These are phyloP conservation scores for Hydrolagus affinis DNA, from an alignment of 2,113 vertebrate species.

Conservation along the genomic window DNA sequence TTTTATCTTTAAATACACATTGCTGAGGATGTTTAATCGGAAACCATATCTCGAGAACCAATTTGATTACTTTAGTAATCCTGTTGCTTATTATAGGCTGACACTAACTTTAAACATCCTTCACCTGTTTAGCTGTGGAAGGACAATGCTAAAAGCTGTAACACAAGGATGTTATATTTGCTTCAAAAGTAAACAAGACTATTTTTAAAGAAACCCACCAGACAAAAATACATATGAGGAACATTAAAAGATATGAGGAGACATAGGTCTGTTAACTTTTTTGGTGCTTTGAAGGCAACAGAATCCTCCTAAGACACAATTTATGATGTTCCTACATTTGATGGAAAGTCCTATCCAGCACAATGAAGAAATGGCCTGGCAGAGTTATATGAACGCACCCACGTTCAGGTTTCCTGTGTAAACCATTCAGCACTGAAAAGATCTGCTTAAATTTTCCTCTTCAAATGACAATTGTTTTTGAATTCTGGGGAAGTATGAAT, in stretches of 20 bases:
- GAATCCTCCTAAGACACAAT: neutral
- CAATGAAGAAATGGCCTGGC: too few species aligned
- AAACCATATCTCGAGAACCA: slow-evolving; percentile 18
- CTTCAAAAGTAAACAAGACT: neutral
- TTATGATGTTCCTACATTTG: neutral
- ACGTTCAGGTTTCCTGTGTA: neutral
- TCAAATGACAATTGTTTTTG: too few species aligned
- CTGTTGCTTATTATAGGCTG: slow-evolving; percentile 3
- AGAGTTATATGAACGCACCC: neutral
- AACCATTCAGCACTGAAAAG: too few species aligned
- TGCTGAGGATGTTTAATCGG: slow-evolving; percentile 11
- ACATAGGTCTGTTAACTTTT: neutral
- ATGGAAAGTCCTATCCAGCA: neutral
- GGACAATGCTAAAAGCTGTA: neutral
- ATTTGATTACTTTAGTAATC: slow-evolving; percentile 30
- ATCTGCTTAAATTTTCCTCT: neutral
- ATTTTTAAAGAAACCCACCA: neutral
- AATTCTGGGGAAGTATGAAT: too few species aligned
- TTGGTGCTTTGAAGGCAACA: neutral
- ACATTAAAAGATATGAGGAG: neutral
- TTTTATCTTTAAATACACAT: slow-evolving; percentile 22
- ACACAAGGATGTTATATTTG: neutral
- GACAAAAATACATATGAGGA: too few species aligned
- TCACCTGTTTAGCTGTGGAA: slow-evolving; percentile 19
- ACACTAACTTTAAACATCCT: slow-evolving; percentile 13